Percentiles rank a stretch among this genome's conserved stretches.
Evolutionary conservation across 2,797 vertebrate species (phyloP).

Genomic region (Galaxias olidus): DNA sequence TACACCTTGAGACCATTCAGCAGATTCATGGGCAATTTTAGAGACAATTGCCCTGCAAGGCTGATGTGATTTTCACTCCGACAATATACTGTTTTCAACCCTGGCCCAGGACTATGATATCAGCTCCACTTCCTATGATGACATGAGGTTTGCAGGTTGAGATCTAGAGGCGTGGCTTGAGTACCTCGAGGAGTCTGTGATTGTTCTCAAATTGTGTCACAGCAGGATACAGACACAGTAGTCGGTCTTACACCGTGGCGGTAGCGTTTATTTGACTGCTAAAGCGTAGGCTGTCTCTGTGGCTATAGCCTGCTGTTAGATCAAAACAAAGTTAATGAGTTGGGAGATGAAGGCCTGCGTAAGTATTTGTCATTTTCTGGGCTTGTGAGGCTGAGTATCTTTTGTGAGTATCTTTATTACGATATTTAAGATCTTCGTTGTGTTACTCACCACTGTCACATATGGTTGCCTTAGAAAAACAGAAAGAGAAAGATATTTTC

Average conservation of each 20-base stretch:
- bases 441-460: constrained; percentile 39
- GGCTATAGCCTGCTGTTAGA: constrained; percentile 46
- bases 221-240: too few species aligned
- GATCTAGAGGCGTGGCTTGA: too few species aligned
- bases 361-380: constrained; percentile 42
- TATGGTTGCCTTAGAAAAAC: constrained; percentile 29
- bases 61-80: too few species aligned
- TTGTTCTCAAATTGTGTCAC: too few species aligned
- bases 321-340: constrained; percentile 67
- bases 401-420: constrained; percentile 37
- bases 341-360: constrained; percentile 51
- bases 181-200: too few species aligned
- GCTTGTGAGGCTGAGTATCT: constrained; percentile 59
- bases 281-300: constrained; percentile 30
- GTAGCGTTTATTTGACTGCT: constrained; percentile 25
- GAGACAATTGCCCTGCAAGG: too few species aligned
- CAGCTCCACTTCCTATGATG: too few species aligned
- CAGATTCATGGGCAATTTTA: too few species aligned
- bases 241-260: not conserved
- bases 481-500: not conserved
- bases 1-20: too few species aligned
- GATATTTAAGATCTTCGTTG: constrained; percentile 66
- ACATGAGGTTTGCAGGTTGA: too few species aligned
- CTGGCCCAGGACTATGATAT: too few species aligned
- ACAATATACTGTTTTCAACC: too few species aligned